phyloP scores from a whole-genome alignment of 2,888 invertebrate species.

The Trissolcus japonicus region DNA sequence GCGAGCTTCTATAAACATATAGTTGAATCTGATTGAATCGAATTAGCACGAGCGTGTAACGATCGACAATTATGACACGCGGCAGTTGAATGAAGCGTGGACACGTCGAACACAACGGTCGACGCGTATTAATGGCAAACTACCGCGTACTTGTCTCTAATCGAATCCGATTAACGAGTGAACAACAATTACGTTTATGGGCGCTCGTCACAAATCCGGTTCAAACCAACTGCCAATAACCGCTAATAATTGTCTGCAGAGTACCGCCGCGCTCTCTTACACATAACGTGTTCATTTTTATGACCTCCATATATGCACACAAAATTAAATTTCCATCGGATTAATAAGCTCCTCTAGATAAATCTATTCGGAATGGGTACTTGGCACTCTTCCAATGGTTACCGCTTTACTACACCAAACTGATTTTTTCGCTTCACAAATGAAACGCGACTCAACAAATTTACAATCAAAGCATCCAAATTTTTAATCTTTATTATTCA shows the following conservation, averaged over 20 bases:
- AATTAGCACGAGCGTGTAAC: slow-evolving; percentile 58
- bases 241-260: slow-evolving; percentile 5
- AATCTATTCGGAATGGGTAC: too few relatives aligned
- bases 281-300: too few relatives aligned
- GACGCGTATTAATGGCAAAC: slow-evolving; percentile 54
- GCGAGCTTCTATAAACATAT: slow-evolving; percentile 34
- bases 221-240: slow-evolving; percentile 19
- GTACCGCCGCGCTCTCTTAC: slow-evolving; percentile 3
- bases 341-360: too few relatives aligned
- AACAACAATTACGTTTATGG: slow-evolving; percentile 51
- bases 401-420: too few relatives aligned
- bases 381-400: too few relatives aligned
- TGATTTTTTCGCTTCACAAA: too few relatives aligned
- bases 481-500: too few relatives aligned
- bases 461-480: too few relatives aligned
- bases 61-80: slow-evolving; percentile 60
- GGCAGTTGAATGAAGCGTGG: slow-evolving; percentile 49
- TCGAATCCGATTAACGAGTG: slow-evolving; percentile 59
- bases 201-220: slow-evolving; percentile 34
- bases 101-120: slow-evolving; percentile 45
- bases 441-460: too few relatives aligned
- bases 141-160: slow-evolving; percentile 53
- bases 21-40: slow-evolving; percentile 59
- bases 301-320: too few relatives aligned
- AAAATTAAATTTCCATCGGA: too few relatives aligned